Evolutionary conservation across 2,113 vertebrate genomes (phyloP).

Genomic region (Cavia porcellus): DNA sequence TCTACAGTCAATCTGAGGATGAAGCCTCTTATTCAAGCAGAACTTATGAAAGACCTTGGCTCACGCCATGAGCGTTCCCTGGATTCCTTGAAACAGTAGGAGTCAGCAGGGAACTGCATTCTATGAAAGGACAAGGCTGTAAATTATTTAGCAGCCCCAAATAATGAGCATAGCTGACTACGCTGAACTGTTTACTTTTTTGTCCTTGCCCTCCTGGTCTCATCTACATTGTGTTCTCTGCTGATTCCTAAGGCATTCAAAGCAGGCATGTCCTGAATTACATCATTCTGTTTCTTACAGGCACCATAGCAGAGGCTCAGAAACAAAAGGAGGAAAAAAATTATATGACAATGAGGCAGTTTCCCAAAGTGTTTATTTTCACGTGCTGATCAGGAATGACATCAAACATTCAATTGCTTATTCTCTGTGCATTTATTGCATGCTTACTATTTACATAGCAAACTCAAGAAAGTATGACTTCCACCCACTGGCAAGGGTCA

Average conservation of each 20-base stretch:
- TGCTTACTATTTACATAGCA: neutral
- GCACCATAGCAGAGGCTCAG: neutral
- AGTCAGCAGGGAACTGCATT: neutral
- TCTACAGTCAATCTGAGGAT: neutral
- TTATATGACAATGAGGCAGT: neutral
- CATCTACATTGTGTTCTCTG: neutral
- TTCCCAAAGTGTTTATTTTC: neutral
- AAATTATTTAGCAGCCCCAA: neutral
- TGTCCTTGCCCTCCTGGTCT: neutral
- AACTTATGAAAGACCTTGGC: neutral
- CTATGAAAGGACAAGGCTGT: neutral
- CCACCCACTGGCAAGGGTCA: neutral
- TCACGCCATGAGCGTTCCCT: neutral
- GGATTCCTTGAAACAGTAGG: neutral
- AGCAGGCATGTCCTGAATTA: neutral
- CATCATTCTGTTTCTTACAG: neutral
- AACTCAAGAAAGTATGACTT: neutral
- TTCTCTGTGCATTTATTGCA: neutral
- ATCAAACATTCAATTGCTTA: neutral
- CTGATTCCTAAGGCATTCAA: neutral
- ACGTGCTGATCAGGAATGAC: neutral
- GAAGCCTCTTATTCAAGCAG: neutral
- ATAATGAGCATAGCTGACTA: neutral
- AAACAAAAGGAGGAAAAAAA: conserved; percentile 24
- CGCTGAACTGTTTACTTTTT: neutral